Conservation (phyloP, 2,797 vertebrate species). For the Atherinosoma microstoma region DNA sequence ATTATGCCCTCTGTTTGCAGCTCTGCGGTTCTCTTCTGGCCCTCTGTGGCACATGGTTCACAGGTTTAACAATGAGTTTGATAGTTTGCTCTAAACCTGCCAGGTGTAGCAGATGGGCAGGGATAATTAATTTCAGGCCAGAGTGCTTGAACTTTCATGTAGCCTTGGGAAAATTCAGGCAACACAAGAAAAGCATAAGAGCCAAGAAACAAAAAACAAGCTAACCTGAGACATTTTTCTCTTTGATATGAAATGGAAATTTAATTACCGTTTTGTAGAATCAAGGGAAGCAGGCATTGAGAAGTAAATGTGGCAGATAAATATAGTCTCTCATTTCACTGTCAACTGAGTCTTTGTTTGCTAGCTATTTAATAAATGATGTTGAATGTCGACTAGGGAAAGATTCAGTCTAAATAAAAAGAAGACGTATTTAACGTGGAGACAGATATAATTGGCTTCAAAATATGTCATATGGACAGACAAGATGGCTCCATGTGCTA, state of each 20-base stretch:
- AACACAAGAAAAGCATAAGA: conserved; percentile 22
- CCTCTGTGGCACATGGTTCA: conserved; percentile 21
- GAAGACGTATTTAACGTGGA: too few species aligned
- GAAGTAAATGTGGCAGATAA: neutral
- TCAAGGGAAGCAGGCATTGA: neutral
- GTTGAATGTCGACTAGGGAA: neutral
- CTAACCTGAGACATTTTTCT: neutral
- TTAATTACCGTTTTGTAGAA: neutral
- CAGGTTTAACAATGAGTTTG: conserved; percentile 46
- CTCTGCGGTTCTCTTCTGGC: conserved; percentile 6
- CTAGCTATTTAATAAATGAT: neutral
- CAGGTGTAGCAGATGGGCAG: conserved; percentile 41
- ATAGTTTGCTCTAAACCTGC: conserved; percentile 54
- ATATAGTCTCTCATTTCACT: neutral
- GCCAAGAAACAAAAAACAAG: neutral
- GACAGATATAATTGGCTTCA: neutral
- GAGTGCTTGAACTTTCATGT: conserved; percentile 25
- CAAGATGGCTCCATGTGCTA: too few species aligned
- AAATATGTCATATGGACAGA: neutral
- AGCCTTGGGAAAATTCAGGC: conserved; percentile 29
- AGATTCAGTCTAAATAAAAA: neutral
- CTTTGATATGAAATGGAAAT: neutral
- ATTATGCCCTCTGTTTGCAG: conserved; percentile 27
- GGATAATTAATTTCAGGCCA: conserved; percentile 41
- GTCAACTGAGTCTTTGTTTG: too few species aligned